Conservation (phyloP, 2,888 invertebrate species). For the Zaprionus lineosus region DNA sequence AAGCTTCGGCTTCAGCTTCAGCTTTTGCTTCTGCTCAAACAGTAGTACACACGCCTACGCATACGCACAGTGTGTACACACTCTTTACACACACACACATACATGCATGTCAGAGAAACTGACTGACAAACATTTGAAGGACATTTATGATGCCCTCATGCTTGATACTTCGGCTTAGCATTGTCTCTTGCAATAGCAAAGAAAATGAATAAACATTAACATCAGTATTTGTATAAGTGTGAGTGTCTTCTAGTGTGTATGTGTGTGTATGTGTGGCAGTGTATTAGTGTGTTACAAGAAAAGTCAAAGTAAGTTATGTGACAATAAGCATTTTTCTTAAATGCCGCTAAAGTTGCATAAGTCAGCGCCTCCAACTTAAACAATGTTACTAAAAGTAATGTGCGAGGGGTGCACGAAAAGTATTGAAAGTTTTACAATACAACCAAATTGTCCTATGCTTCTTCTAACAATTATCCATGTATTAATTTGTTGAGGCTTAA, state of each 20-base stretch:
- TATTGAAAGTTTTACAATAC: neutral
- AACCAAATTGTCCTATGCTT: neutral
- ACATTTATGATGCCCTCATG: conserved; percentile 65
- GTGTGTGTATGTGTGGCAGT: conserved; percentile 6
- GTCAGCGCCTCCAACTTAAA: conserved; percentile 36
- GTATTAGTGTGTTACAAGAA: too few species aligned
- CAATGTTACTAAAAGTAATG: neutral
- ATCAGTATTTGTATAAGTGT: conserved; percentile 9
- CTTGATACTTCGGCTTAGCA: conserved; percentile 16
- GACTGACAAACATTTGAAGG: conserved; percentile 57
- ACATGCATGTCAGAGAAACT: conserved; percentile 30
- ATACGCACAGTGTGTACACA: conserved; percentile 11
- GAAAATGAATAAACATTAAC: conserved; percentile 61
- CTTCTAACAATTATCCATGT: too few species aligned
- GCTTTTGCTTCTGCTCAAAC: too few species aligned
- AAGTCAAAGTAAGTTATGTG: conserved; percentile 28
- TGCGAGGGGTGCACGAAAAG: neutral
- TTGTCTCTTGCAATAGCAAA: conserved; percentile 30
- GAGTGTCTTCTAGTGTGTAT: conserved; percentile 9
- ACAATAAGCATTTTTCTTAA: conserved; percentile 53
- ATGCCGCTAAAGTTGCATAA: conserved; percentile 50
- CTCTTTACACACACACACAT: conserved; percentile 14
- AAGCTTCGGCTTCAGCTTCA: conserved; percentile 47
- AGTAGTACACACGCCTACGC: conserved; percentile 29
- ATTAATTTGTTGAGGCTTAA: too few species aligned